A percentile compares a stretch with the other conserved stretches of the same genome.
Evolutionary conservation across 2,113 vertebrate species (phyloP).

Genomic region (Periophthalmus modestus): DNA sequence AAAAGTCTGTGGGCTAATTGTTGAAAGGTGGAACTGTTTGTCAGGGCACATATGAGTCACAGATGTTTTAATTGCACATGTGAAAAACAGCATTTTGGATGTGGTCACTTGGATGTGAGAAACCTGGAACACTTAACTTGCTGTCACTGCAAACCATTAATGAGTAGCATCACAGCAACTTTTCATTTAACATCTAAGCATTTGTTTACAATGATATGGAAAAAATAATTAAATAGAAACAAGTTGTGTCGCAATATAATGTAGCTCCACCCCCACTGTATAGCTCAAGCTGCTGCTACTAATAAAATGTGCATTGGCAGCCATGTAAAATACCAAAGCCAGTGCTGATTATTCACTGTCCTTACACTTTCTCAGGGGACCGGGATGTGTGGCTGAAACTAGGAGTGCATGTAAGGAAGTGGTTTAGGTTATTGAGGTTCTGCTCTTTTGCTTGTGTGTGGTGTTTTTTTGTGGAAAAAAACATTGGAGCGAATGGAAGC

Average conservation of each 20-base stretch:
- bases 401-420: conserved; percentile 73
- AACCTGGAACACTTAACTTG: conserved; percentile 19
- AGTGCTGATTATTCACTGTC: conserved; percentile 61
- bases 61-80: conserved; percentile 57
- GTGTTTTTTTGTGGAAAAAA: conserved; percentile 51
- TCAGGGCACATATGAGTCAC: conserved; percentile 55
- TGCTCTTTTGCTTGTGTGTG: conserved; percentile 58
- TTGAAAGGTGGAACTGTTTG: conserved; percentile 27
- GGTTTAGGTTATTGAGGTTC: conserved; percentile 72
- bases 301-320: conserved; percentile 22
- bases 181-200: conserved; percentile 16
- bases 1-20: conserved; percentile 20
- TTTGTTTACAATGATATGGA: conserved; percentile 10
- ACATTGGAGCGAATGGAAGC: conserved; percentile 26
- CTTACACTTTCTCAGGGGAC: conserved; percentile 45
- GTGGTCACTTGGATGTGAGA: conserved; percentile 35
- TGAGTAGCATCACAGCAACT: conserved; percentile 19
- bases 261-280: conserved; percentile 27
- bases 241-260: conserved; percentile 43
- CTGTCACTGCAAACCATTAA: conserved; percentile 18
- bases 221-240: conserved; percentile 28
- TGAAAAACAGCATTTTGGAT: conserved; percentile 43
- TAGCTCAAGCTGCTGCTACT: conserved; percentile 42
- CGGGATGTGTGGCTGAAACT: conserved; percentile 59
- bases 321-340: conserved; percentile 56